Percentiles rank a stretch among this genome's conserved stretches.
These are phyloP conservation scores for Gobius niger DNA, from an alignment of 2,113 vertebrate species.

Conservation along the genomic window DNA sequence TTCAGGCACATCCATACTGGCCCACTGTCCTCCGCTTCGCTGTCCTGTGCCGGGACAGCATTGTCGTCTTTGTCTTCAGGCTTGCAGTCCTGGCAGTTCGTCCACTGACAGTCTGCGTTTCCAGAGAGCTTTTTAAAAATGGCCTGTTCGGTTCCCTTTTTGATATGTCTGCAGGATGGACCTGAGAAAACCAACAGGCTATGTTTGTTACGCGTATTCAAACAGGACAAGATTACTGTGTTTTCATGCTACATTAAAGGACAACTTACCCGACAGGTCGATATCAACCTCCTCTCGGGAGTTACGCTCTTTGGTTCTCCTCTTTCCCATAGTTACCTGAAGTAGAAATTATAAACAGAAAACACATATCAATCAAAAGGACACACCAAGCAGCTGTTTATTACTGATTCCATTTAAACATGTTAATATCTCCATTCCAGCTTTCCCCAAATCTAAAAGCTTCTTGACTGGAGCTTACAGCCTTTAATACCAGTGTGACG, in stretches of 20 bases:
- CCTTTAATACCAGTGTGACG: too few relatives aligned
- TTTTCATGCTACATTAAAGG: neutral
- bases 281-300: slow-evolving; percentile 54
- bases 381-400: too few relatives aligned
- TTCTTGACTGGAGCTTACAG: too few relatives aligned
- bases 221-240: neutral
- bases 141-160: slow-evolving; percentile 86
- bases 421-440: too few relatives aligned
- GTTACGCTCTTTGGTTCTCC: slow-evolving; percentile 64
- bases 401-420: too few relatives aligned
- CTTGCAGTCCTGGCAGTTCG: slow-evolving; percentile 87
- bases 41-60: slow-evolving; percentile 46
- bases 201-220: neutral
- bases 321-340: slow-evolving; percentile 75
- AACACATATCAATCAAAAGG: neutral
- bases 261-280: slow-evolving; percentile 66
- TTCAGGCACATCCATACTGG: slow-evolving; percentile 91
- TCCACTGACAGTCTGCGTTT: slow-evolving; percentile 73
- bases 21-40: slow-evolving; percentile 71
- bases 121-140: slow-evolving; percentile 81
- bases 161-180: slow-evolving; percentile 83
- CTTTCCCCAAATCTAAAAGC: too few relatives aligned
- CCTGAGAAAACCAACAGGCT: slow-evolving; percentile 59
- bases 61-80: slow-evolving; percentile 63
- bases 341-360: neutral